Evolutionary conservation across 2,113 vertebrate species (phyloP).

Genomic region (Speoplatyrhinus poulsoni): DNA sequence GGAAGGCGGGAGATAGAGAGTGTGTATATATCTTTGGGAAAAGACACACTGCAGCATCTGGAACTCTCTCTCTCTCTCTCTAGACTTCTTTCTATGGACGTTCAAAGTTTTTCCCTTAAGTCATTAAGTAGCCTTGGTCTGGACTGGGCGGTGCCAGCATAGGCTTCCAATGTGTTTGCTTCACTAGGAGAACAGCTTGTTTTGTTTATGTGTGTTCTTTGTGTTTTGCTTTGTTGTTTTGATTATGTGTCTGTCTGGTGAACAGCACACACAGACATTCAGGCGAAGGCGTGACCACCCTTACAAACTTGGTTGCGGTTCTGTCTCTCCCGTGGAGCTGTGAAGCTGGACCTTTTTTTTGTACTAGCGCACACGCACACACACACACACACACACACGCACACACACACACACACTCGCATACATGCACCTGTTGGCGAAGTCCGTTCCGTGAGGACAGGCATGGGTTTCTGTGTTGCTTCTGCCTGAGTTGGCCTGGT

Average conservation of each 20-base stretch:
- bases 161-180: slow-evolving; percentile 9
- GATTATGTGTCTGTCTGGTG: no score
- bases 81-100: slow-evolving; percentile 32
- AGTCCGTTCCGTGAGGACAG: slow-evolving; percentile 44
- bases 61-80: slow-evolving; percentile 26
- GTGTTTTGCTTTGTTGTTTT: neutral
- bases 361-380: neutral
- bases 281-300: slow-evolving; percentile 11
- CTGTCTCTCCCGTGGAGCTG: slow-evolving; percentile 6
- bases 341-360: slow-evolving; percentile 25
- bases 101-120: slow-evolving; percentile 12
- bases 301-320: slow-evolving; percentile 29
- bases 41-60: slow-evolving; percentile 31
- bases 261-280: slow-evolving; percentile 23
- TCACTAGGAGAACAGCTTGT: neutral
- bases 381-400: slow-evolving; percentile 10
- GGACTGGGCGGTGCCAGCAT: slow-evolving; percentile 11
- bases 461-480: slow-evolving; percentile 56
- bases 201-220: neutral
- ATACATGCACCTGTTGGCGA: slow-evolving; percentile 61
- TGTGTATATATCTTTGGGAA: slow-evolving; percentile 54
- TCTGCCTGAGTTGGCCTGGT: slow-evolving; percentile 47
- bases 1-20: slow-evolving; percentile 24
- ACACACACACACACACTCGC: slow-evolving; percentile 8
- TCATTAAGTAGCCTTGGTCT: slow-evolving; percentile 16